Percentiles rank a stretch among this genome's conserved stretches.
phyloP scores from a whole-genome alignment of 37 sponge, comb jelly and placozoan genomes.

The Aplysina aerophoba region DNA sequence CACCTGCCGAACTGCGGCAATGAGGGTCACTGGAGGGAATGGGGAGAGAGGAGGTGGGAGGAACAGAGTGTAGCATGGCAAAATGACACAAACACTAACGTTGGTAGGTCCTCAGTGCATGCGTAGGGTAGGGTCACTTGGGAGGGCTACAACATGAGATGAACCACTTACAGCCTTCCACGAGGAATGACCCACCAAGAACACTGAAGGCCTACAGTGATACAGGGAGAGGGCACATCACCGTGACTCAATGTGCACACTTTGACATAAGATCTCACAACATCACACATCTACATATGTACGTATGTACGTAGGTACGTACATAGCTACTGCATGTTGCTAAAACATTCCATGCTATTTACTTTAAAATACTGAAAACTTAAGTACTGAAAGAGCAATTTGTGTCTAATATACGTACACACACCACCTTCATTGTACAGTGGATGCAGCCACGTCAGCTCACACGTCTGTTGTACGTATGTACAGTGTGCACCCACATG shows the following conservation, averaged over 20 bases:
- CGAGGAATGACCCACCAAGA: constrained; percentile 75
- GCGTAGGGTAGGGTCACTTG: too few species aligned
- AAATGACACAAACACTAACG: not conserved
- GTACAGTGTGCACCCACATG: too few species aligned
- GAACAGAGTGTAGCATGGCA: not conserved
- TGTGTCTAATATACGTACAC: too few species aligned
- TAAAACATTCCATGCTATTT: too few species aligned
- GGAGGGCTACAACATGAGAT: not conserved
- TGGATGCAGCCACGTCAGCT: too few species aligned
- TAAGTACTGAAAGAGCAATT: too few species aligned
- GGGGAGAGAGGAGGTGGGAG: not conserved
- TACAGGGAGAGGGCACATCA: not conserved
- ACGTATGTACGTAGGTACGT: not conserved
- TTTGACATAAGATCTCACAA: not conserved
- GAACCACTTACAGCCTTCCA: constrained; percentile 77
- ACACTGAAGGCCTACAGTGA: constrained; percentile 77
- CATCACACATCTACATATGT: not conserved
- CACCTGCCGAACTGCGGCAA: constrained; percentile 84
- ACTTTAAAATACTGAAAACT: too few species aligned
- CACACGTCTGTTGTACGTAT: too few species aligned
- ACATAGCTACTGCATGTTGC: not conserved
- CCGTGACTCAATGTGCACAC: not conserved
- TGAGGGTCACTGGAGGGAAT: constrained; percentile 58
- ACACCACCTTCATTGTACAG: too few species aligned
- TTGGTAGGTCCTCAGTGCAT: not conserved